Evolutionary conservation across 92 coral and sea anemone species (phyloP), one percentile per base, ranked within the genome.

Genomic region (Epizoanthus fatuus): DNA sequence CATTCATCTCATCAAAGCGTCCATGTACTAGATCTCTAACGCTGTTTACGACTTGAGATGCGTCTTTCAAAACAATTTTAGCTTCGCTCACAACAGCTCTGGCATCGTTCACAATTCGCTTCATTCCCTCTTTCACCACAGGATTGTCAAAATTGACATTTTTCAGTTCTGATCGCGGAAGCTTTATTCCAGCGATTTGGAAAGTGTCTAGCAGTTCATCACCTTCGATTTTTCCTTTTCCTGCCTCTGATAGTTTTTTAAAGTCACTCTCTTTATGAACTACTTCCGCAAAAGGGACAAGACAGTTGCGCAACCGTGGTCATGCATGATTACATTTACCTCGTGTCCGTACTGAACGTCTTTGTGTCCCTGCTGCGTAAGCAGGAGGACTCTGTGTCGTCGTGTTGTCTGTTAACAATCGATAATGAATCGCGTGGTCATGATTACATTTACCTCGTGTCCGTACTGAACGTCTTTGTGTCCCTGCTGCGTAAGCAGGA

Each of bases 1-100:
- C 39, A 9, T 54, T 76, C 47, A 55, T 38, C 47, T 63, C 81
- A 69, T 79, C 77, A 75, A 64, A 75, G 14, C 67, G 62, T 42
- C 74, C 92, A 37, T 81, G 86, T 14, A 92, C 93, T 44, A 92
- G 90, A 47, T 73, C 71, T 71, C 81, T 69, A 17, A 94, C 98
- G 57, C 90, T 83, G 11, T 75, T 80, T 7, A 94, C 91, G 54
- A 94, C 93, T 40, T 75, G 82, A 25, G 90, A 91, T 4, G 94
- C 96, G 72, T 86, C 95, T 37, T 80, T 87, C 3, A 92, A 85
- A 32, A 92, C 95, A 16, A 74, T 86, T 66, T 94, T 94, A 32
- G 98, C 95, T 75, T 94, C 95, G 44, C 53, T 59, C 0, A 92
- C 95, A 29, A 94, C 95, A 40, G 86, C 74, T 68, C 84, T 86